Conservation (phyloP, 2,888 invertebrate genomes). For the Charanyca ferruginea region DNA sequence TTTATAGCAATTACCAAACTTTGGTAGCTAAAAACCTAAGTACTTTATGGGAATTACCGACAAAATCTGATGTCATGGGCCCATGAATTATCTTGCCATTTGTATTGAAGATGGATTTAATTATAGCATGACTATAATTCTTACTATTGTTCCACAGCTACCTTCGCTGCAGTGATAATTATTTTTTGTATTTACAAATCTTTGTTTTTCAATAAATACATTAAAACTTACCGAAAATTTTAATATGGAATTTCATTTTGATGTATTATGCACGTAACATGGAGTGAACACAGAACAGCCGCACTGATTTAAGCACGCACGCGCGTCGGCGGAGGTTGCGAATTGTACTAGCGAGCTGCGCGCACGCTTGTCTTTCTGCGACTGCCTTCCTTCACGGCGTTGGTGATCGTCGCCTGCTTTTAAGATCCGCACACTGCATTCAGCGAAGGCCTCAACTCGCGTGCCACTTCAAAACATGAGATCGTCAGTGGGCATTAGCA, state of each 20-base stretch:
- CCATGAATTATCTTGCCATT: constrained; percentile 15
- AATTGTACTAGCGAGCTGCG: constrained; percentile 77
- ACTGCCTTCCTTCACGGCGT: constrained; percentile 73
- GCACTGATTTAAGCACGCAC: constrained; percentile 64
- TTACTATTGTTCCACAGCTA: constrained; percentile 41
- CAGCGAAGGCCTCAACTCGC: constrained; percentile 76
- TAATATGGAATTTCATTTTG: constrained; percentile 85
- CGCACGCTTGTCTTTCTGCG: constrained; percentile 81
- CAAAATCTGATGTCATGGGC: constrained; percentile 24
- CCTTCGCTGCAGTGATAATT: constrained; percentile 19
- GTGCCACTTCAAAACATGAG: constrained; percentile 79
- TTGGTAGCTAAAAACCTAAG: constrained; percentile 12
- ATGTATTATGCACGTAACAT: constrained; percentile 68
- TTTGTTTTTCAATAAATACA: not conserved
- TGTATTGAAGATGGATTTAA: constrained; percentile 22
- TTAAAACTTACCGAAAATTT: constrained; percentile 81
- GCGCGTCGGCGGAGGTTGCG: constrained; percentile 68
- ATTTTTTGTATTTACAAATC: constrained; percentile 1
- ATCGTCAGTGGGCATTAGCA: constrained; percentile 73
- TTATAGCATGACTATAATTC: constrained; percentile 24
- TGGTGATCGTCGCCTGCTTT: constrained; percentile 60
- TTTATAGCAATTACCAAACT: constrained; percentile 23
- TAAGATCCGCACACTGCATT: constrained; percentile 73
- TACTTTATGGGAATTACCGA: constrained; percentile 11
- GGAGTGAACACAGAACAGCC: constrained; percentile 74